phyloP scores from a whole-genome alignment of 2,888 invertebrate species.

The Baronia brevicornis region DNA sequence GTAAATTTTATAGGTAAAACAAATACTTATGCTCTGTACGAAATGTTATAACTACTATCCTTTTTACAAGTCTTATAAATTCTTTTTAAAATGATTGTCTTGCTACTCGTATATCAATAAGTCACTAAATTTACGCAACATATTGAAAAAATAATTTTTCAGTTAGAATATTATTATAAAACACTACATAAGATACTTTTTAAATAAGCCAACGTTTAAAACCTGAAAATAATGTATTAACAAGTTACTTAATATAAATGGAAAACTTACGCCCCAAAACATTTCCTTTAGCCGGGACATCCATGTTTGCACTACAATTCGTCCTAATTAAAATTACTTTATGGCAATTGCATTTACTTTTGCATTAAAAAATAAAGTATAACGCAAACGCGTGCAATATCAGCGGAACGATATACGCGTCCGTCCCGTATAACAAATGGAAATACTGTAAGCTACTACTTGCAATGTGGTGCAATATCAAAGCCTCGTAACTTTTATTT shows the following conservation, averaged over 20 bases:
- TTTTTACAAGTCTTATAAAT: too few relatives aligned
- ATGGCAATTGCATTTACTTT: too few relatives aligned
- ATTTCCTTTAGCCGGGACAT: constrained; percentile 75
- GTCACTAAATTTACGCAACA: too few relatives aligned
- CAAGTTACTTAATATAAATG: not conserved
- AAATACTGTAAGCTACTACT: constrained; percentile 10
- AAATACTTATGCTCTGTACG: too few relatives aligned
- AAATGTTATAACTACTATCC: too few relatives aligned
- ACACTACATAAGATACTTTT: not conserved
- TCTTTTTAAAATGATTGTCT: too few relatives aligned
- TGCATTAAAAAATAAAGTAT: not conserved
- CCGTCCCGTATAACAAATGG: constrained; percentile 8
- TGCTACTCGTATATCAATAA: too few relatives aligned
- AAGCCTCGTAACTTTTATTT: constrained; percentile 6
- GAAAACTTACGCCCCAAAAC: constrained; percentile 76
- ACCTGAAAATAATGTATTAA: not conserved
- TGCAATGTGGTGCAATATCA: constrained; percentile 6
- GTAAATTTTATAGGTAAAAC: too few relatives aligned
- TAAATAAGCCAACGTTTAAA: not conserved
- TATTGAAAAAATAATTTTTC: too few relatives aligned
- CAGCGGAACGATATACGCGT: constrained; percentile 9
- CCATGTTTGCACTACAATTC: constrained; percentile 55
- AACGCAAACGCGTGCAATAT: constrained; percentile 8
- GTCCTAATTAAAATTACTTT: too few relatives aligned
- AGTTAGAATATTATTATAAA: too few relatives aligned